A percentile compares a stretch with the other conserved stretches of the same genome.
phyloP scores from a whole-genome alignment of 2,113 vertebrate genomes.

The Tachysurus vachellii region DNA sequence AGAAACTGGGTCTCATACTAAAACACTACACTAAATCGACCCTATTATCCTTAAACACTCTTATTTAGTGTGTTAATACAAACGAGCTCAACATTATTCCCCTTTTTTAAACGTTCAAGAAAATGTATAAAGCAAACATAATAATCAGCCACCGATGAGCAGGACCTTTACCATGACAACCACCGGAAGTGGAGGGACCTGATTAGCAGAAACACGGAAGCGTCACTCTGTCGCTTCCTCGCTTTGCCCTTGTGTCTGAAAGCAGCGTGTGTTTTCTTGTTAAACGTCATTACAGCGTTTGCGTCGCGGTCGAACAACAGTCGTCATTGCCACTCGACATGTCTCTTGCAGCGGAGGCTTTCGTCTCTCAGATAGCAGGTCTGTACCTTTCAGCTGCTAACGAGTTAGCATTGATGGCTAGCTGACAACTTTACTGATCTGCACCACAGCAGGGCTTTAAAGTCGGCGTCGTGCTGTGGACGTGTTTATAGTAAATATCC shows the following conservation, averaged over 20 bases:
- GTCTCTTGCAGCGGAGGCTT: slow-evolving; percentile 78
- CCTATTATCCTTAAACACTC: neutral
- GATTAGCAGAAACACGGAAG: slow-evolving; percentile 9
- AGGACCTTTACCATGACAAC: slow-evolving; percentile 29
- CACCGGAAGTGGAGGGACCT: neutral
- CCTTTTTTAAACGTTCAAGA: too few relatives aligned
- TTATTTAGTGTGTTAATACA: neutral
- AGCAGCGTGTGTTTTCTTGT: neutral
- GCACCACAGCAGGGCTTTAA: neutral
- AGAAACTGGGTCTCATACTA: neutral
- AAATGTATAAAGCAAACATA: neutral
- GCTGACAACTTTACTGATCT: neutral
- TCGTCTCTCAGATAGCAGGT: slow-evolving; percentile 79
- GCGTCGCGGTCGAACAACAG: neutral
- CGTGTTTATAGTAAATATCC: neutral
- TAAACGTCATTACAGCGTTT: neutral
- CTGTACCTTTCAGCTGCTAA: neutral
- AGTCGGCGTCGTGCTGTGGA: neutral
- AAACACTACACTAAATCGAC: neutral
- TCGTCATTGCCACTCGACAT: slow-evolving; percentile 48
- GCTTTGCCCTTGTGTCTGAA: slow-evolving; percentile 51
- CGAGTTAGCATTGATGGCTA: neutral
- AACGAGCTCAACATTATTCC: too few relatives aligned
- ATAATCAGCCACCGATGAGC: neutral
- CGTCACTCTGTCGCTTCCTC: neutral